A percentile compares a stretch with the other conserved stretches of the same genome.
phyloP scores from a whole-genome alignment of 2,797 vertebrate species.

The Betta splendens region DNA sequence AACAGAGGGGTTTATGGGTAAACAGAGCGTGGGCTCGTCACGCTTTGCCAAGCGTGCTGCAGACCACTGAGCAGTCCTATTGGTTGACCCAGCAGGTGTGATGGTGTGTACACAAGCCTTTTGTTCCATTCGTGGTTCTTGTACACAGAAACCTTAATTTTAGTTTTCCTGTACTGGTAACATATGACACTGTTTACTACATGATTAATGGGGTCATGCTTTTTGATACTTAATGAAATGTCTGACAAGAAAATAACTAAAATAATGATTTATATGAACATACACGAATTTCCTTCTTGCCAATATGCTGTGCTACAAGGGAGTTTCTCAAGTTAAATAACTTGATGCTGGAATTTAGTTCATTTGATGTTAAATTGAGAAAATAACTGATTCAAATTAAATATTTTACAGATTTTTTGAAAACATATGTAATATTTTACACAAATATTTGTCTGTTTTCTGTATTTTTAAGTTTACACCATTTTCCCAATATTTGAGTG shows the following conservation, averaged over 20 bases:
- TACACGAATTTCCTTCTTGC: no score
- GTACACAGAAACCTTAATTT: slow-evolving; percentile 10
- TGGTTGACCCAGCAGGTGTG: slow-evolving; percentile 29
- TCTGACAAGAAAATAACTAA: neutral
- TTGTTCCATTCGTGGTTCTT: slow-evolving; percentile 15
- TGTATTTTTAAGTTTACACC: slow-evolving; percentile 19
- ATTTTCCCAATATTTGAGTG: slow-evolving; percentile 20
- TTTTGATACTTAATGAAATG: slow-evolving; percentile 26
- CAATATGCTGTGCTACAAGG: slow-evolving; percentile 18
- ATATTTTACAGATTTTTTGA: neutral
- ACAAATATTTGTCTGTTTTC: neutral
- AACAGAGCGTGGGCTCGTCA: slow-evolving; percentile 21
- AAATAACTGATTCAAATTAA: neutral
- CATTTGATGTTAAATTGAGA: neutral
- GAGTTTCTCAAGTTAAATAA: slow-evolving; percentile 24
- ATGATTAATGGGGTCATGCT: slow-evolving; percentile 15
- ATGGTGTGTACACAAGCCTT: slow-evolving; percentile 32
- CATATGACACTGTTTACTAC: slow-evolving; percentile 44
- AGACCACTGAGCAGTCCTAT: slow-evolving; percentile 20
- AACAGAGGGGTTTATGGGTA: slow-evolving; percentile 46
- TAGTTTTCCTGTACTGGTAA: slow-evolving; percentile 36
- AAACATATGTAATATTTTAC: neutral
- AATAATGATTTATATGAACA: slow-evolving; percentile 28
- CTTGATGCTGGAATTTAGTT: neutral
- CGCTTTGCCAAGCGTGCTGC: slow-evolving; percentile 16